Base-by-base conservation (phyloP, 2,113 vertebrate species). In the Athene cunicularia region DNA sequence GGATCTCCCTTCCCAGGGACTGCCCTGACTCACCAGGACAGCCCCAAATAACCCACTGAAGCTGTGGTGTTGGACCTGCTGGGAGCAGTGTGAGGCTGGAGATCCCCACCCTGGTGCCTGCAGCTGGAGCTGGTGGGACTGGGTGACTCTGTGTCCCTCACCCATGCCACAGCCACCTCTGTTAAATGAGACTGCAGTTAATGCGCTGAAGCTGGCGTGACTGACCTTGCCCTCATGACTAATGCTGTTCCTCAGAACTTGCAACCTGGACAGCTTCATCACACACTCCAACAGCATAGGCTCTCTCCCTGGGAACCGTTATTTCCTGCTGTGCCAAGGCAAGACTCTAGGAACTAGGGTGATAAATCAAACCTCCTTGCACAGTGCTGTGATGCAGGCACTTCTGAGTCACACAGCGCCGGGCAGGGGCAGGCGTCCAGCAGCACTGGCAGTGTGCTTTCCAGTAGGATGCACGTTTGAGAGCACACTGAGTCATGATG, bases 81-180 rank as follows among this genome's bases (percentile, higher is more conserved):
- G 28, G 53, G 30, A 86, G 28, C 32, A 45, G 45, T 3, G 11
- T 58, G 11, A 28, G 75, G 45, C 11, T 71, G 26, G 9, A 79
- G 43, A 64, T 37, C 11, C 28, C 27, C 47, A 52, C 16, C 52
- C 13, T 30, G 16, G 33, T 41, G 60, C 30, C 33, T 80, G 53
- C 75, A 53, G 53, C 3, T 1, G 2, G 24, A 60, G 27, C 1
- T 39, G 52, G 50, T 39, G 43, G 59, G 52, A 52, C 28, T 12
- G 27, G 15, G 43, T 0, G 0, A n/a, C 58, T 39, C 81, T 47
- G 55, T 7, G 0, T 32, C n/a, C 39, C 18, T 11, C 24, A 17
- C 30, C 67, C 67, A 47, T 1, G 1, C 37, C 50, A 64, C 50
- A 35, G 67, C 26, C n/a, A 52, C 35, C n/a, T 77, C 45, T 39